Evolutionary conservation across 2,888 invertebrate genomes (phyloP), one percentile per base, ranked within the genome.

Genomic region (Synanthedon tipuliformis): DNA sequence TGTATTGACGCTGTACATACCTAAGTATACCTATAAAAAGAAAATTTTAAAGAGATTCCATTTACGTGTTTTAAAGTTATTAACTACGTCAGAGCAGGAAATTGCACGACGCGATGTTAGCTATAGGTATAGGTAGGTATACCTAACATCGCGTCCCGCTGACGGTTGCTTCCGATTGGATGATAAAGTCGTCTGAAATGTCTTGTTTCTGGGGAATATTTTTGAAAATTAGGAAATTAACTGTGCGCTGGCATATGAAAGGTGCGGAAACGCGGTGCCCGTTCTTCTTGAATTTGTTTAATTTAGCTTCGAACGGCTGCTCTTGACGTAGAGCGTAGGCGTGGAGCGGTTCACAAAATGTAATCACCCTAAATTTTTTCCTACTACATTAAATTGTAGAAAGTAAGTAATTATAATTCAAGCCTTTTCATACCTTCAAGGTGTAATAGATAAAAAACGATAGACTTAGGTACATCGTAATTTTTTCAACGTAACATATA

Each of bases 141-240:
- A 67, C 65, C 73, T 13, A 11, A 73, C 73, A 10, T 75, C 75
- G 71, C 75, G 71, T 73, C 68, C 66, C 61, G 72, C 66, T 73
- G 75, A 72, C 75, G 73, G 68, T 64, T 62, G 75, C 79, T 85
- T 86, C 86, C 86, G 83, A 84, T 85, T 81, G 66, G 77, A 81
- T 82, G 78, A 85, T 81, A 75, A 80, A 82, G 73, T 80, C 76
- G 69, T 62, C 68, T 67, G 69, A 65, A 67, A 71, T 69, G 75
- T 72, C 79, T 78, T 77, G 75, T 81, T 73, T 75, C 63, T 71
- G 69, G 65, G 69, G 69, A 74, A 74, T 71, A 73, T 81, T 34
- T 23, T 80, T 79, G 73, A 71, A 78, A 81, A 84, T 86, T 83
- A 81, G 84, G 84, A 85, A 86, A 86, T 86, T 85, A 84, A 77